A percentile compares a stretch with the other conserved stretches of the same genome.
Conservation (phyloP, 2,113 vertebrate genomes). For the Zosterops japonicus region DNA sequence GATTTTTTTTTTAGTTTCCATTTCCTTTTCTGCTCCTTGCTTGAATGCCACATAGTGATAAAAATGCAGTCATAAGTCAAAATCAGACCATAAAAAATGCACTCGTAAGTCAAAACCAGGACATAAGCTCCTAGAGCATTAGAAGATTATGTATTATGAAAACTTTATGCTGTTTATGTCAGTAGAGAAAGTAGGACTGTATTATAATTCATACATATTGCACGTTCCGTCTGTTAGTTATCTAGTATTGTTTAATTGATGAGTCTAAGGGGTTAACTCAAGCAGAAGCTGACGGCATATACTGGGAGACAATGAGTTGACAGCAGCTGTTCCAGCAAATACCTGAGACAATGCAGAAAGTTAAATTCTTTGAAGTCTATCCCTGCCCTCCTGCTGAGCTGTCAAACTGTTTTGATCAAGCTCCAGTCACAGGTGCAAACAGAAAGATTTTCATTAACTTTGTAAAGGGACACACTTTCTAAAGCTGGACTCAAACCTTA, state of each 20-base stretch:
- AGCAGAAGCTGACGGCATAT: not conserved
- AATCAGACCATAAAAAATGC: not conserved
- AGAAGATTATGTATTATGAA: constrained; percentile 7
- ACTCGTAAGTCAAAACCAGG: not conserved
- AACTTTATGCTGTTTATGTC: constrained; percentile 7
- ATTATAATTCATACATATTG: constrained; percentile 19
- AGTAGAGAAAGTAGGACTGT: not conserved
- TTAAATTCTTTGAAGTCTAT: constrained; percentile 52
- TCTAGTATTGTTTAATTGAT: constrained; percentile 39
- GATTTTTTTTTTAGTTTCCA: not conserved
- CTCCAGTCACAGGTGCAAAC: constrained; percentile 34
- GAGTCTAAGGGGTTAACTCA: constrained; percentile 41
- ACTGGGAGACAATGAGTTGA: not conserved
- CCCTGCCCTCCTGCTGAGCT: constrained; percentile 35
- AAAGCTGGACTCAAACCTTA: not conserved
- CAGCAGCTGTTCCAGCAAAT: constrained; percentile 55
- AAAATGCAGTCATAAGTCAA: not conserved
- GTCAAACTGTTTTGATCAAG: constrained; percentile 46
- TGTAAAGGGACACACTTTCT: not conserved
- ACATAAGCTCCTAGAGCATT: not conserved
- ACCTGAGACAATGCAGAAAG: constrained; percentile 17
- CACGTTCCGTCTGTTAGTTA: not conserved
- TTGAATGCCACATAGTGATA: not conserved
- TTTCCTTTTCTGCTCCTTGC: not conserved
- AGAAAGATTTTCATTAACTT: constrained; percentile 23